Evolutionary conservation across 2,113 vertebrate genomes (phyloP), one percentile per base, ranked within the genome.

Genomic region (Neomonachus schauinslandi): DNA sequence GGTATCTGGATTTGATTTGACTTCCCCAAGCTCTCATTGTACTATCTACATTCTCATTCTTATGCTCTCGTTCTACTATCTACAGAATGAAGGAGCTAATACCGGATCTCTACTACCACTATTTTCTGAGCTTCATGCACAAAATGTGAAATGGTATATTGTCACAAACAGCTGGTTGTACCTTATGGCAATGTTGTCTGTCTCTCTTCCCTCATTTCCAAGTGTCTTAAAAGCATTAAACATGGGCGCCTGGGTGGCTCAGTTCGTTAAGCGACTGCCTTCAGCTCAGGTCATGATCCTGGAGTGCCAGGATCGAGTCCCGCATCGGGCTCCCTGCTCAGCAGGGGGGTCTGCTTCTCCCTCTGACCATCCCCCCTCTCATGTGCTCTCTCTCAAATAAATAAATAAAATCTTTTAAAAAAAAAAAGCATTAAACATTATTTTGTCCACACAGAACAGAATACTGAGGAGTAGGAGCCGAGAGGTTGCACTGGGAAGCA

Each of bases 151-250:
- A 46, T 61, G 24, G 18, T 53, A 36, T 63, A 46, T 67, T 95
- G 94, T 76, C 72, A 65, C 16, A 89, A 93, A 82, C 36, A 76
- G 39, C 49, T 92, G 42, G 14, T 61, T 93, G 18, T 39, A 90
- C 24, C 74, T 86, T 0, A 0, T 31, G 36, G 33, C 15, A 74
- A 89, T 15, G 61, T 89, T 92, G 61, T 42, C 33, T 33, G 14
- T 81, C 61, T 89, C 61, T 96, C 39, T 53, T 65, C 63, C 65
- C 19, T 92, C 46, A 80, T 91, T 94, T 91, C 46, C 63, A 91
- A 55, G 81, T 87, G 76, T 67, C 89, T 91, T 82, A 74, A 63
- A 10, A 80, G 13, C 26, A 94, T 55, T 84, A 67, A 53, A 83
- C 55, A 39, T 63, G 39, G 39, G 39, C 39, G 39, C 39, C 39